phyloP scores from a whole-genome alignment of 2,888 invertebrate genomes.

The Metalampra italica region DNA sequence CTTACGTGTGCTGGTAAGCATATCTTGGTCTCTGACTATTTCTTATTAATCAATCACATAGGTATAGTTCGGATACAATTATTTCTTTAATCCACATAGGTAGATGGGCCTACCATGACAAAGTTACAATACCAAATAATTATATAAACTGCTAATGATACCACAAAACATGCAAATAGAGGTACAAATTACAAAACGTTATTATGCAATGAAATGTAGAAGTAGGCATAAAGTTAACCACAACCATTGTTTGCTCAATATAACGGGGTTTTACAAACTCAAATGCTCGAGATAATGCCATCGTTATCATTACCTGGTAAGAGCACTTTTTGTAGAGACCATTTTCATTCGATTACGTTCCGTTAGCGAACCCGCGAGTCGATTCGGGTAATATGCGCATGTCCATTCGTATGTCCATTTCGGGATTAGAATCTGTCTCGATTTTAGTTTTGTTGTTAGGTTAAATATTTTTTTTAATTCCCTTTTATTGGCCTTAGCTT shows the following conservation, averaged over 20 bases:
- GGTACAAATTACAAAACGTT: too few species aligned
- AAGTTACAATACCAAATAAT: too few species aligned
- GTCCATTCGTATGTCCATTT: not conserved
- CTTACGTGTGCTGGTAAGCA: too few species aligned
- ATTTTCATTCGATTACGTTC: conserved; percentile 27
- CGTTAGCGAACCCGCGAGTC: conserved; percentile 24
- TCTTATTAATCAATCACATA: too few species aligned
- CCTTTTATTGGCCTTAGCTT: too few species aligned
- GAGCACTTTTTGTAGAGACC: conserved; percentile 20
- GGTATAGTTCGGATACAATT: too few species aligned
- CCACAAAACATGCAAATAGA: not conserved
- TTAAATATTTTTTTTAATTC: too few species aligned
- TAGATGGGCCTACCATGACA: too few species aligned
- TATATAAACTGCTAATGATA: not conserved
- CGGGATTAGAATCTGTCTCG: too few species aligned
- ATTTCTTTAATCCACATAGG: too few species aligned
- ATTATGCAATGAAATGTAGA: not conserved
- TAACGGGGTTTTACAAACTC: conserved; percentile 17
- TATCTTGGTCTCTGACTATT: too few species aligned
- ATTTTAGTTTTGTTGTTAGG: too few species aligned
- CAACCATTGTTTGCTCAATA: conserved; percentile 5
- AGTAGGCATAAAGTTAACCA: not conserved
- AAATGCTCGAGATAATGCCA: conserved; percentile 21
- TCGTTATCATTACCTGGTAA: conserved; percentile 21
- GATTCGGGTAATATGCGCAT: conserved; percentile 8